phyloP scores from a whole-genome alignment of 2,888 invertebrate genomes.

The Heteromurus nitidus region DNA sequence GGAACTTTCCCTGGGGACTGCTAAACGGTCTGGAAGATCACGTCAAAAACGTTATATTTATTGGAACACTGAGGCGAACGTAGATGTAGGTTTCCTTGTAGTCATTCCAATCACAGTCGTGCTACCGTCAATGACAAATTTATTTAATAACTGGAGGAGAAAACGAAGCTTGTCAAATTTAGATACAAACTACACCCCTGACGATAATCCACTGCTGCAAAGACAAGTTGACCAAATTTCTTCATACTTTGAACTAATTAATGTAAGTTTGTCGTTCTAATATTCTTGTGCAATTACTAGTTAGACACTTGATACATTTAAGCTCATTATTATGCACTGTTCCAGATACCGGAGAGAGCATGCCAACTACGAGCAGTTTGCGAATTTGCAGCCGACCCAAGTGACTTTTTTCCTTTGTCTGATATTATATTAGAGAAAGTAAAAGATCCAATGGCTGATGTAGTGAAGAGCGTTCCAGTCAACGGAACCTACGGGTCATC shows the following conservation, averaged over 20 bases:
- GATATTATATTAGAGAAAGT: conserved; percentile 72
- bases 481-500: conserved; percentile 41
- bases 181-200: conserved; percentile 22
- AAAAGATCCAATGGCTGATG: conserved; percentile 49
- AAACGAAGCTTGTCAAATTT: conserved; percentile 54
- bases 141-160: conserved; percentile 68
- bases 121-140: conserved; percentile 69
- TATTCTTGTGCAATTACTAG: background rate
- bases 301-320: background rate
- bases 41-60: conserved; percentile 58
- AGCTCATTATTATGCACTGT: too few species aligned
- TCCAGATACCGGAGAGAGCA: conserved; percentile 71
- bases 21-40: conserved; percentile 23
- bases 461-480: too few species aligned
- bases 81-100: conserved; percentile 71
- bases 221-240: conserved; percentile 65
- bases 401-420: conserved; percentile 71
- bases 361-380: conserved; percentile 74
- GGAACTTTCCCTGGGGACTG: conserved; percentile 38
- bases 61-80: conserved; percentile 61
- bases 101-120: conserved; percentile 70
- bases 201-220: conserved; percentile 63
- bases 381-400: conserved; percentile 73
- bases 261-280: conserved; percentile 57
- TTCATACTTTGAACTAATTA: conserved; percentile 70